Base-by-base conservation (phyloP, 1,140 invertebrate genomes). In the Hyposmocoma kahamanoa region DNA sequence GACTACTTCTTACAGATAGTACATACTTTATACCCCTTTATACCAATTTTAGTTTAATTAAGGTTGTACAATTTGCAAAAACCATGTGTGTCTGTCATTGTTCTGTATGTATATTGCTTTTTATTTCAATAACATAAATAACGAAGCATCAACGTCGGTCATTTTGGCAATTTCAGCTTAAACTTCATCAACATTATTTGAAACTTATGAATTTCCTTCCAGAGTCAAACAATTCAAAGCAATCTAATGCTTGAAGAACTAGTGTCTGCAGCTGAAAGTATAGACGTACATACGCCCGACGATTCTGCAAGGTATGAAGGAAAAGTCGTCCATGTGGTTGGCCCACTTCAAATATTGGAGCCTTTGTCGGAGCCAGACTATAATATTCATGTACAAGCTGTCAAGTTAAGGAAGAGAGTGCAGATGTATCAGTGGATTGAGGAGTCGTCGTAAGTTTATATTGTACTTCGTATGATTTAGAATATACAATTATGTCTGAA, bases 361-460 rank as follows among this genome's bases (percentile, higher is more conserved):
- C 93, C 93, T 1, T 87, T 97, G 48, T 92, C 91, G 6, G 95
- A 96, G 74, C 90, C 90, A 13, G 91, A 93, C 51, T 95, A 95
- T 73, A 92, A 93, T 43, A 90, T 96, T 32, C 90, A 92, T 62
- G 89, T 95, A 4, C 87, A 90, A 44, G 90, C 93, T 15, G 91
- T 94, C 0, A 93, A 93, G 61, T 72, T 95, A 18, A 91, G 91
- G 56, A 89, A 93, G 38, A 87, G 91, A 53, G 94, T 95, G 0
- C 95, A 97, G 78, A 96, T 97, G 93, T 97, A 93, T 72, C 96
- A 97, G 71, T 97, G 95, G 95, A 89, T 96, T 36, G 95, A 97
- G 69, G 93, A 95, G 62, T 84, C 90, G 18, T 75, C 68, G 82
- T 85, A 65, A 72, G 70, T 59, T 3, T 22, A 18, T 30, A 20